These are phyloP conservation scores for Sebastes schlegelii DNA, from an alignment of 2,113 vertebrate genomes.

Conservation along the genomic window DNA sequence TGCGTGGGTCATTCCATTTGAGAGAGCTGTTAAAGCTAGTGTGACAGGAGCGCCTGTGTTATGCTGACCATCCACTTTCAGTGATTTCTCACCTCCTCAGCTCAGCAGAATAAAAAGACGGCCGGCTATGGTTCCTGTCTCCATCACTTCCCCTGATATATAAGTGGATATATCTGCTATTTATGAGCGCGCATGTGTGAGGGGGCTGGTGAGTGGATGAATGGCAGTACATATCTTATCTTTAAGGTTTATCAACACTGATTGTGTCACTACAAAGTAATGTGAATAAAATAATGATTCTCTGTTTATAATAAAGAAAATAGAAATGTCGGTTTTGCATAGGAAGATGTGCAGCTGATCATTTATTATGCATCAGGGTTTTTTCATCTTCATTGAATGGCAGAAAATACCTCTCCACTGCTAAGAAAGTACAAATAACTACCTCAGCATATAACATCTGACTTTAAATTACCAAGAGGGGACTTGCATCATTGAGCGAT, in stretches of 20 bases:
- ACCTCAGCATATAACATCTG: background rate
- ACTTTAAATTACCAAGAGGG: background rate
- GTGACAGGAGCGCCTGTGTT: slow-evolving; percentile 67
- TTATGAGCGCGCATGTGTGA: slow-evolving; percentile 45
- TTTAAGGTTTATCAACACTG: slow-evolving; percentile 14
- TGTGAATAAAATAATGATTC: background rate
- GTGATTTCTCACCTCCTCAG: slow-evolving; percentile 69
- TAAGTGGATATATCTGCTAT: slow-evolving; percentile 64
- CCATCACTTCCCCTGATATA: slow-evolving; percentile 66
- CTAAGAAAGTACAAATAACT: background rate
- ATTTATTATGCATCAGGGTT: slow-evolving; percentile 14
- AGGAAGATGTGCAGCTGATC: background rate
- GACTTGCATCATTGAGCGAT: background rate
- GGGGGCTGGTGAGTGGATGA: slow-evolving; percentile 11
- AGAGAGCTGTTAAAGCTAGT: slow-evolving; percentile 71
- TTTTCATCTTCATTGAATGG: background rate
- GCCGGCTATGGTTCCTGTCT: slow-evolving; percentile 65
- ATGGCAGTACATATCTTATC: background rate
- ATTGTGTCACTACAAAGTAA: slow-evolving; percentile 17
- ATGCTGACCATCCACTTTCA: slow-evolving; percentile 76
- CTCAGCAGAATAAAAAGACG: slow-evolving; percentile 74
- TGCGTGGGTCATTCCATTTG: slow-evolving; percentile 65
- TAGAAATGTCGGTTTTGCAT: background rate
- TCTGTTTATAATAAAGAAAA: background rate
- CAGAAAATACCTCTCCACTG: background rate